A percentile compares a stretch with the other conserved stretches of the same genome.
Conservation (phyloP, 2,797 vertebrate species). For the Florisuga fusca region DNA sequence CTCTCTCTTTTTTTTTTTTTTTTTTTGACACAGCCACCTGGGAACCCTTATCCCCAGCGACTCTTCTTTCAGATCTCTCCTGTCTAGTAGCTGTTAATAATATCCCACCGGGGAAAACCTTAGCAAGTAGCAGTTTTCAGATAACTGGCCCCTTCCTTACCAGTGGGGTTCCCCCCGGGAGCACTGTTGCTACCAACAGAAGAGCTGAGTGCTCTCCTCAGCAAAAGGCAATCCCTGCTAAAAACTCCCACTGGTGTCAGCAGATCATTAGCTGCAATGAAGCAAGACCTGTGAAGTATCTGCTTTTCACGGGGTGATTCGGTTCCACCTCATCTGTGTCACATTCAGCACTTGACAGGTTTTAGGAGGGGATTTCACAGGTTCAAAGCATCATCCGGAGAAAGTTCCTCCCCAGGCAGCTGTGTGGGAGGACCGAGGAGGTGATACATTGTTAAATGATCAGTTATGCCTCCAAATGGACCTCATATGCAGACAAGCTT, state of each 20-base stretch:
- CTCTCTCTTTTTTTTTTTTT: neutral
- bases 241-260: conserved; percentile 51
- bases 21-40: neutral
- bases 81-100: neutral
- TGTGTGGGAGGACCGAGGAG: conserved; percentile 33
- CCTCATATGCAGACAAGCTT: neutral
- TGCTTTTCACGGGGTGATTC: neutral
- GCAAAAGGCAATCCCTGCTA: neutral
- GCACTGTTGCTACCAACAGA: conserved; percentile 52
- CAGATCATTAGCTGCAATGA: conserved; percentile 64
- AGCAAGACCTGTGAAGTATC: conserved; percentile 49
- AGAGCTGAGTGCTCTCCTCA: neutral
- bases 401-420: conserved; percentile 34
- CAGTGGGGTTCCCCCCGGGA: neutral
- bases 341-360: conserved; percentile 38
- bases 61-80: neutral
- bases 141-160: neutral
- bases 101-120: neutral
- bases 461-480: neutral
- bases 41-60: neutral
- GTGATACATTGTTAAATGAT: conserved; percentile 38
- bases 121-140: conserved; percentile 16
- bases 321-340: conserved; percentile 53
- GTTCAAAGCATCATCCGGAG: conserved; percentile 44
- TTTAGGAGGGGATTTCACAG: conserved; percentile 59